Percentiles rank a stretch among this genome's conserved stretches.
Evolutionary conservation across 2,797 vertebrate genomes (phyloP).

Genomic region (Urosaurus nigricauda): DNA sequence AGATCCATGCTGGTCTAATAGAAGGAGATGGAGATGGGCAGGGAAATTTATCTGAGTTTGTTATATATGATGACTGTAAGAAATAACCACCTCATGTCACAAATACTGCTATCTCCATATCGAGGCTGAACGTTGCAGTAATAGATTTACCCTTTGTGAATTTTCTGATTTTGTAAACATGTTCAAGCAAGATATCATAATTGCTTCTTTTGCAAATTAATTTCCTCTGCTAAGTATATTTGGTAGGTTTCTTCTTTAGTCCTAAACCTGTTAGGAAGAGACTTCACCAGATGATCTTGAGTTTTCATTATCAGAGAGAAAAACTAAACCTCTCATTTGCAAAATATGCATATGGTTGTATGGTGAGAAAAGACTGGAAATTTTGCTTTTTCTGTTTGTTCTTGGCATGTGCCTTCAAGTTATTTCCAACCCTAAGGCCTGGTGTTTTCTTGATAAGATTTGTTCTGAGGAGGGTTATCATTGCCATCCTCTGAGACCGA

Average conservation of each 20-base stretch:
- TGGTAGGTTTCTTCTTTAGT: not conserved
- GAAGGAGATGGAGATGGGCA: not conserved
- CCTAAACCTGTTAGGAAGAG: not conserved
- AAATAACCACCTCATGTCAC: not conserved
- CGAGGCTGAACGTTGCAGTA: not conserved
- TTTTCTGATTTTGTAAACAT: conserved; percentile 13
- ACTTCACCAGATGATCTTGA: not conserved
- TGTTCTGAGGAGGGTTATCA: too few relatives aligned
- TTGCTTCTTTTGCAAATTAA: not conserved
- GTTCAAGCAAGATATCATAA: not conserved
- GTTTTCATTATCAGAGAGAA: not conserved
- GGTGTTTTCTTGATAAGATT: too few relatives aligned
- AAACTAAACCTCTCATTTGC: not conserved
- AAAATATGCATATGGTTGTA: not conserved
- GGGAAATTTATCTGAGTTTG: not conserved
- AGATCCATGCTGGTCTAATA: too few relatives aligned
- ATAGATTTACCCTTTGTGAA: not conserved
- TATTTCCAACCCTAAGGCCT: too few relatives aligned
- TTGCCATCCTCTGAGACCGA: too few relatives aligned
- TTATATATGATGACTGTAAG: not conserved
- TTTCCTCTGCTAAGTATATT: not conserved
- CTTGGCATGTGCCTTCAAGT: too few relatives aligned
- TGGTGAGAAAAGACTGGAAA: too few relatives aligned
- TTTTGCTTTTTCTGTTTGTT: too few relatives aligned
- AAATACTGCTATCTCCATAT: not conserved